Percentiles rank a stretch among this genome's conserved stretches.
These are phyloP conservation scores for Monarcha castaneiventris DNA, from an alignment of 2,113 vertebrate species.

Conservation along the genomic window DNA sequence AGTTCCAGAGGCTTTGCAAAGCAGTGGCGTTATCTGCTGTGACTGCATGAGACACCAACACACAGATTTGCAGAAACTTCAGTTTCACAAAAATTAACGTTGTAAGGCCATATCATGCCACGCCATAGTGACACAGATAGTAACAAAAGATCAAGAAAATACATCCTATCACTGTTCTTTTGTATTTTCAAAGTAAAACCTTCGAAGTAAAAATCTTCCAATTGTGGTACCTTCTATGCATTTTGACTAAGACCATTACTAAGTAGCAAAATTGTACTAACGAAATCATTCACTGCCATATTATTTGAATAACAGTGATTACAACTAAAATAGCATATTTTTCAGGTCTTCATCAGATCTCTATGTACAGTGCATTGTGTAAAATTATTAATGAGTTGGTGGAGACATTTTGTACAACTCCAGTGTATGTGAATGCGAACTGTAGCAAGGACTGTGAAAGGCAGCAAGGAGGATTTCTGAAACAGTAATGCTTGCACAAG, in stretches of 20 bases:
- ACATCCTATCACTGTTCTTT: neutral
- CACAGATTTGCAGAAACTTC: neutral
- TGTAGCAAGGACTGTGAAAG: neutral
- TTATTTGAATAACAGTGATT: neutral
- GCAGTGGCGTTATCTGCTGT: neutral
- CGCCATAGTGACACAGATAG: neutral
- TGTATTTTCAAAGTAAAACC: neutral
- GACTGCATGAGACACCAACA: neutral
- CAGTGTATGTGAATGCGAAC: neutral
- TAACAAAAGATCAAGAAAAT: neutral
- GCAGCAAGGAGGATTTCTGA: neutral
- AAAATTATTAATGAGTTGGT: neutral
- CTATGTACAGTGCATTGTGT: neutral
- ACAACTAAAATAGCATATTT: neutral
- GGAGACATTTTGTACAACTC: neutral
- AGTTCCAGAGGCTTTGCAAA: neutral
- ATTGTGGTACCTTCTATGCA: neutral
- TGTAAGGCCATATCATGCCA: neutral
- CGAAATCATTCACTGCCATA: neutral
- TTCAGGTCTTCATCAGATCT: neutral
- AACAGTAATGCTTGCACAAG: neutral
- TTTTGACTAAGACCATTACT: neutral
- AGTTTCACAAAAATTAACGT: neutral
- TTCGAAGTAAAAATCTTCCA: neutral
- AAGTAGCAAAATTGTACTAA: neutral